A percentile compares a stretch with the other conserved stretches of the same genome.
phyloP scores from a whole-genome alignment of 2,113 vertebrate genomes.

The Sceloporus undulatus region DNA sequence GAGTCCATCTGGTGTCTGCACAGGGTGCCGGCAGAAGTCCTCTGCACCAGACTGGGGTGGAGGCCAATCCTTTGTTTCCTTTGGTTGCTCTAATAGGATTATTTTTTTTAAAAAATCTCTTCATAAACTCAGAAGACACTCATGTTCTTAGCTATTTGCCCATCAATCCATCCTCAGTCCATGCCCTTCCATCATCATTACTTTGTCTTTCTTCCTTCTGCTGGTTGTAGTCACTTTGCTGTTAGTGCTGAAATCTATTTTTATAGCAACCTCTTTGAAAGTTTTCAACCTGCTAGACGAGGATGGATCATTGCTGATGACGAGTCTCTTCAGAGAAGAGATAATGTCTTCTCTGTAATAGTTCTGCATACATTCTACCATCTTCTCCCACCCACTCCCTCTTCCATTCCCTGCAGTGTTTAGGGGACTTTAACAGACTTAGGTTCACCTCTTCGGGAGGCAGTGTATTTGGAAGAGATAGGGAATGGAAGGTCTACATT shows the following conservation, averaged over 20 bases:
- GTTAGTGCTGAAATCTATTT: conserved; percentile 21
- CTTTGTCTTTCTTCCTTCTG: neutral
- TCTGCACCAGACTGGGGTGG: conserved; percentile 6
- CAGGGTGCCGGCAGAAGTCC: conserved; percentile 21
- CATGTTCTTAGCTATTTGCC: neutral
- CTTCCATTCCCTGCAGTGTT: neutral
- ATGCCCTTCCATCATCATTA: neutral
- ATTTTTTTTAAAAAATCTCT: conserved; percentile 20
- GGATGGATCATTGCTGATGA: conserved; percentile 25
- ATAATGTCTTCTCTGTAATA: conserved; percentile 35
- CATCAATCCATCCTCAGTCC: neutral
- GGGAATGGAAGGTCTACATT: neutral
- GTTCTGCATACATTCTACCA: conserved; percentile 17
- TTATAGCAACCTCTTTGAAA: conserved; percentile 28
- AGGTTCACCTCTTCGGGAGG: neutral
- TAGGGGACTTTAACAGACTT: neutral
- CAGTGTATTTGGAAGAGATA: neutral
- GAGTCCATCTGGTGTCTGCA: conserved; percentile 40
- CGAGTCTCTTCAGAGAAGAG: conserved; percentile 13
- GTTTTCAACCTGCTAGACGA: conserved; percentile 23
- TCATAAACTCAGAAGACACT: conserved; percentile 28
- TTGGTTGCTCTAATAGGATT: conserved; percentile 39
- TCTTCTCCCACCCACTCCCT: conserved; percentile 15
- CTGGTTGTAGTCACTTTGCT: conserved; percentile 5
- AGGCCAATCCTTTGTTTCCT: conserved; percentile 32